These are phyloP conservation scores for Pristionchus japonicus DNA, from an alignment of 2,888 invertebrate species.

Conservation along the genomic window DNA sequence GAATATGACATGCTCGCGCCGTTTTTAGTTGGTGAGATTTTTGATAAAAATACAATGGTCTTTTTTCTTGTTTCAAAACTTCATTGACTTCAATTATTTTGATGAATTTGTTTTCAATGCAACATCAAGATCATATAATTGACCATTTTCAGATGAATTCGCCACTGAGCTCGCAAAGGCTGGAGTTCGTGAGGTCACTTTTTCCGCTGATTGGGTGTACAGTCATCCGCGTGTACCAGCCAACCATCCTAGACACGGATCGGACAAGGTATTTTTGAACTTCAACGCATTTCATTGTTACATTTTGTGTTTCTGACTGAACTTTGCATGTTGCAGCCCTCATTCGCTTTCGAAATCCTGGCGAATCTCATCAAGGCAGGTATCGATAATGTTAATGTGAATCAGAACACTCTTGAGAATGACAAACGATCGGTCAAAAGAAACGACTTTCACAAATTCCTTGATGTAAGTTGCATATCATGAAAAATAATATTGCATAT, in stretches of 20 bases:
- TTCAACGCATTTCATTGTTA: not conserved
- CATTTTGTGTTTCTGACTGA: not conserved
- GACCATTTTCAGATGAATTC: not conserved
- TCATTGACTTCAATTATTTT: not conserved
- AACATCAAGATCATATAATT: not conserved
- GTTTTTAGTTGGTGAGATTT: not conserved
- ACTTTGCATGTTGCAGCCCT: not conserved
- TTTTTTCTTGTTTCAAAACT: not conserved
- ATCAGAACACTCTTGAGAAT: not conserved
- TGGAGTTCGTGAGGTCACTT: not conserved
- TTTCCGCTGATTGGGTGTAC: not conserved
- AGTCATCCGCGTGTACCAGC: not conserved
- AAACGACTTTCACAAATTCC: not conserved
- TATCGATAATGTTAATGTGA: not conserved
- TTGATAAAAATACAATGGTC: not conserved
- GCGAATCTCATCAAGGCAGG: not conserved
- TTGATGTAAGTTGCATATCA: not conserved
- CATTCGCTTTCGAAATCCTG: not conserved
- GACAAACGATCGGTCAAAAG: not conserved
- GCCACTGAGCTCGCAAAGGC: not conserved
- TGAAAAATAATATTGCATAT: no score
- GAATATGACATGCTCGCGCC: not conserved
- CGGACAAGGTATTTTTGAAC: not conserved
- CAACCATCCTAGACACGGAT: not conserved
- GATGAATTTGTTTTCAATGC: no score